Conservation (phyloP, 2,888 invertebrate genomes). For the Furcula furcula region DNA sequence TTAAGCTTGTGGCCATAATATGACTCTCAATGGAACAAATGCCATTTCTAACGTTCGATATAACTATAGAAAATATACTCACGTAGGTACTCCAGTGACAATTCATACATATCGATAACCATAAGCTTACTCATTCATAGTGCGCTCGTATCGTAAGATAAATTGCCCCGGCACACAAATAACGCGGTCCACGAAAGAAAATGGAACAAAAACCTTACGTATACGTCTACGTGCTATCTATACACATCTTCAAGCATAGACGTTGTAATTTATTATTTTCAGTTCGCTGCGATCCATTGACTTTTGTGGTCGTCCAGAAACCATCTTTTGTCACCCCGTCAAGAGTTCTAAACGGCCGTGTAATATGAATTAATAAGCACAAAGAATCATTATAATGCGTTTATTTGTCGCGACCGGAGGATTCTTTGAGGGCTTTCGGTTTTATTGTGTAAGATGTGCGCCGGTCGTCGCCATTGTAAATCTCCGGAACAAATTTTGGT, state of each 20-base stretch:
- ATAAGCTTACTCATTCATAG: conserved; percentile 73
- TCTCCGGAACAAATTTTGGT: conserved; percentile 70
- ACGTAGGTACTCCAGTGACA: conserved; percentile 37
- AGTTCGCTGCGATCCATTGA: conserved; percentile 72
- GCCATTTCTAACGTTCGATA: conserved; percentile 11
- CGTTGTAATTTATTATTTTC: conserved; percentile 77
- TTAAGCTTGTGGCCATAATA: no score
- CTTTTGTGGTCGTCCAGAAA: conserved; percentile 68
- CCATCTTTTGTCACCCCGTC: conserved; percentile 71
- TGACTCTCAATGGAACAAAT: background rate
- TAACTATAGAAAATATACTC: conserved; percentile 28
- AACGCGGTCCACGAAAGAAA: conserved; percentile 59
- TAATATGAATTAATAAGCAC: conserved; percentile 82
- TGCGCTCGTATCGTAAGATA: conserved; percentile 69
- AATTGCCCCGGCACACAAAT: conserved; percentile 74
- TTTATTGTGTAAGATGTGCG: conserved; percentile 52
- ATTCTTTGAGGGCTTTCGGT: conserved; percentile 43
- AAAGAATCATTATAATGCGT: conserved; percentile 73
- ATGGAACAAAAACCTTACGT: conserved; percentile 58
- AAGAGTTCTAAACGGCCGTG: conserved; percentile 74
- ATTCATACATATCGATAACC: conserved; percentile 56
- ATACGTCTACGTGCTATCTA: conserved; percentile 41
- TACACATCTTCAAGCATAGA: conserved; percentile 59
- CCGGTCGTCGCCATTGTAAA: conserved; percentile 45
- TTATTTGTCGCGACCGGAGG: conserved; percentile 68